Base-by-base conservation (phyloP, 1,140 invertebrate genomes). In the Drosophila funebris region DNA sequence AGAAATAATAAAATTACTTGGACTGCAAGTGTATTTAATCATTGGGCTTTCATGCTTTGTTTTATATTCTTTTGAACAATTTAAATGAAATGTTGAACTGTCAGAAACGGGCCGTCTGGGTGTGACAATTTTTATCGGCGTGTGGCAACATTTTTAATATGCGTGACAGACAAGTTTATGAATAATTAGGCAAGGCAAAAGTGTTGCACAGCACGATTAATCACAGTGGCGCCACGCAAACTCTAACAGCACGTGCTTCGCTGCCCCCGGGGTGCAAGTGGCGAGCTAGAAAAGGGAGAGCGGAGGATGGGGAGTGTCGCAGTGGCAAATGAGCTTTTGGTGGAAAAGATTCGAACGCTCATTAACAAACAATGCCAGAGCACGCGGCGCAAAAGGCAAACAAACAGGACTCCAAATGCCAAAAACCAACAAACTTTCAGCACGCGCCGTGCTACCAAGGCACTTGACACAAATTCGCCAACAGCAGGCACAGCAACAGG, bases 381-480 rank as follows among this genome's bases (percentile, higher is more conserved):
- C 41, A 56, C 46, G 48, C 63, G 33, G 39, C 39, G 48, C 57
- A 39, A 62, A 62, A 50, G 72, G 52, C 52, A 76, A 69, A 73
- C 58, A 70, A 61, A 69, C 56, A 36, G 41, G 31, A 64, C 60
- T 76, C 54, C 74, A 79, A 74, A 81, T 87, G 81, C 81, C 82
- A 74, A 82, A 84, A 87, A 78, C 81, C 78, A 87, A 85, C 82
- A 87, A 85, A 85, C 69, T 73, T 85, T 69, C 54, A 78, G 64
- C 78, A 87, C 81, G 74, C 74, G 76, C 61, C 73, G 64, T 53
- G 64, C 70, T 41, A 57, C 52, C 57, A 71, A 57, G 76, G 78
- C 69, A 87, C 82, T 85, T 87, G 82, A 85, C 82, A 87, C 83
- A 85, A 87, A 85, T 87, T 60, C 73, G 72, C 73, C 75, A 75